Base-by-base conservation (phyloP, 2,113 vertebrate species). In the Microtus pennsylvanicus region DNA sequence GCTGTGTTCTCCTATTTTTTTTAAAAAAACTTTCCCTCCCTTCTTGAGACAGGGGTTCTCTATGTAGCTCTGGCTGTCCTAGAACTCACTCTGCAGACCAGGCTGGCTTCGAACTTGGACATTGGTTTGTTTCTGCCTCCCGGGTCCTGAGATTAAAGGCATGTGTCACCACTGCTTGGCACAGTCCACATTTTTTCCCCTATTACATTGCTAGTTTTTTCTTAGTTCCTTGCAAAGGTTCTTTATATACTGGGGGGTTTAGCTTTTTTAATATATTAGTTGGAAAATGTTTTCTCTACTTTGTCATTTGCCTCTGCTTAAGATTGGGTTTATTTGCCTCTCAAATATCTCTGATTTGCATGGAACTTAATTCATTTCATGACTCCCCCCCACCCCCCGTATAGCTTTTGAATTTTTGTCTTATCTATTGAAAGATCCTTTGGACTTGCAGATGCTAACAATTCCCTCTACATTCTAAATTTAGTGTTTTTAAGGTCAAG, bases 271-370 rank as follows among this genome's bases (percentile, higher is more conserved):
- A 52, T 88, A 26, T 13, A 67, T 65, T 38, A 72, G 21, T 70
- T 87, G 28, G 87, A 87, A 94, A 96, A 50, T 87, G 61, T 80
- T 90, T 75, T 93, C 69, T 42, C 30, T 78, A 28, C 35, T 92
- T 87, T 94, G 35, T 63, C 38, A 83, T 19, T 90, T 76, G 24
- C 19, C 24, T 91, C 94, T 88, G 87, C 69, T 86, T 67, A 76
- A 82, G n/a, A 45, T 69, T 42, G 8, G 74, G 42, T 35, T 81
- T 69, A 50, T 86, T 30, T 87, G 61, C 3, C 45, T 45, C 72
- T 94, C 24, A 81, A 65, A 90, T 80, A 47, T 33, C 81, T 87
- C 30, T 94, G 11, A 69, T 70, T 93, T 96, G 83, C 35, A 83
- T 50, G n/a, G 47, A 65, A 89, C 0, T 75, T 42, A 78, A 91